A percentile compares a stretch with the other conserved stretches of the same genome.
phyloP scores from a whole-genome alignment of 2,888 invertebrate species.

The Stictocephala bisonia region DNA sequence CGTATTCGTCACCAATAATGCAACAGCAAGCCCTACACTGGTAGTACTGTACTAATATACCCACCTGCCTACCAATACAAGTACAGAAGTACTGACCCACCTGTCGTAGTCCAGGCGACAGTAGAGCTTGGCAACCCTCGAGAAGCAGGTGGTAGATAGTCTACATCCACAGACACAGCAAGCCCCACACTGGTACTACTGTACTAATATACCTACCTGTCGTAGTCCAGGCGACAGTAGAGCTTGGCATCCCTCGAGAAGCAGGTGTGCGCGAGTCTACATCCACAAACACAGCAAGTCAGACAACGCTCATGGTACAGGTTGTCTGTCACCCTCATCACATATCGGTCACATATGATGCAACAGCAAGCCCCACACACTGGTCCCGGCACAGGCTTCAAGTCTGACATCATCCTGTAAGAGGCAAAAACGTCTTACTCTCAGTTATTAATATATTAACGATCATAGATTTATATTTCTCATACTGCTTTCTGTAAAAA shows the following conservation, averaged over 20 bases:
- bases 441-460: no score
- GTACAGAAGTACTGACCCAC: no score
- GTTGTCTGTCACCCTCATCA: conserved; percentile 78
- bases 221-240: conserved; percentile 83
- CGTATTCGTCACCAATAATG: conserved; percentile 79
- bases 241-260: conserved; percentile 79
- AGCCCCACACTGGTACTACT: no score
- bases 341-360: conserved; percentile 79
- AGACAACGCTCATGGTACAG: conserved; percentile 84
- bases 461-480: no score
- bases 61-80: no score
- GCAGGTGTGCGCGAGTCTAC: conserved; percentile 78
- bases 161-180: conserved; percentile 79
- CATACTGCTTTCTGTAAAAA: no score
- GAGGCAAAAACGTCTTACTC: no score
- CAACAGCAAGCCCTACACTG: conserved; percentile 76
- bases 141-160: conserved; percentile 80
- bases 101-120: conserved; percentile 84
- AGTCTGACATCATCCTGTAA: conserved; percentile 1
- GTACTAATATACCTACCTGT: no score
- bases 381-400: background rate
- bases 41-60: no score
- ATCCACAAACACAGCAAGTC: conserved; percentile 68
- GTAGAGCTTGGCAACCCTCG: conserved; percentile 78
- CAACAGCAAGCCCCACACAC: conserved; percentile 76